A percentile compares a stretch with the other conserved stretches of the same genome.
Conservation (phyloP, 2,113 vertebrate genomes). For the Apus apus region DNA sequence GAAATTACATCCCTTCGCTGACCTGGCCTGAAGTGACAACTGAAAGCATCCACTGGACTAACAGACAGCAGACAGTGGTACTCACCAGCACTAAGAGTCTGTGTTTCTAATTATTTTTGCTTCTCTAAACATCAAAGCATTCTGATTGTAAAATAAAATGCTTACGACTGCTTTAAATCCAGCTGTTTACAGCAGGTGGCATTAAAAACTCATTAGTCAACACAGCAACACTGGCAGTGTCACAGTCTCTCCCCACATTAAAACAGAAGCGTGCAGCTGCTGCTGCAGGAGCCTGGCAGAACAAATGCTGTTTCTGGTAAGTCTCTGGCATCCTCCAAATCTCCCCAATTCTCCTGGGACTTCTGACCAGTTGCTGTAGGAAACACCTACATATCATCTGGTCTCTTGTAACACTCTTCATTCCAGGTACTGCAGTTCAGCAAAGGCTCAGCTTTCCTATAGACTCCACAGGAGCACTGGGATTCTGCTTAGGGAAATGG, state of each 20-base stretch:
- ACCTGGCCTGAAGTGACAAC: neutral
- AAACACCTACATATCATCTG: neutral
- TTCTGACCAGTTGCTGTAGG: neutral
- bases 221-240: neutral
- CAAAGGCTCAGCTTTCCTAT: fast-evolving
- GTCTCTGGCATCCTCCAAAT: neutral
- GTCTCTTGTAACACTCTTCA: neutral
- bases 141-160: neutral
- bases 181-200: constrained; percentile 31
- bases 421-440: neutral
- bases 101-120: neutral
- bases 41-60: neutral
- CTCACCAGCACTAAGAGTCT: neutral
- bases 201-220: constrained; percentile 16
- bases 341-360: neutral
- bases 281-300: neutral
- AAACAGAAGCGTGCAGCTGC: neutral
- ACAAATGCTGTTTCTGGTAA: neutral
- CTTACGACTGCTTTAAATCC: neutral
- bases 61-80: neutral
- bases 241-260: fast-evolving
- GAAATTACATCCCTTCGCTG: neutral
- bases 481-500: neutral
- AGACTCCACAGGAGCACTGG: fast-evolving
- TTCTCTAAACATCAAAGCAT: neutral